Conservation (phyloP, 2,113 vertebrate species). For the Xiphophorus hellerii region DNA sequence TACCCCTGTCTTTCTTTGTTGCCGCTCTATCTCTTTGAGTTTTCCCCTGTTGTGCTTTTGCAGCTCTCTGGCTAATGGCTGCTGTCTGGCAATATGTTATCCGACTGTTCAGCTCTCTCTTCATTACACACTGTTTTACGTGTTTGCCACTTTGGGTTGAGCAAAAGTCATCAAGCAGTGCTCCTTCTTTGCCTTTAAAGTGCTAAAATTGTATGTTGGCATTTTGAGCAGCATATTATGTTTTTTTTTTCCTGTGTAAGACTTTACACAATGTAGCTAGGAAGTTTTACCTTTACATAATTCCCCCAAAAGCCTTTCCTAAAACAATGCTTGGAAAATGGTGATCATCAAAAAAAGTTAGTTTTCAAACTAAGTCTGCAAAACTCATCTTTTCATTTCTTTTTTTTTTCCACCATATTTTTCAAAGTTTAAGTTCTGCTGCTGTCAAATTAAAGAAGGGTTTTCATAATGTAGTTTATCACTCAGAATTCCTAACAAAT, state of each 20-base stretch:
- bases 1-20: constrained; percentile 60
- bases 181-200: constrained; percentile 12
- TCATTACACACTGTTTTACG: constrained; percentile 59
- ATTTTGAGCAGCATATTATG: not conserved
- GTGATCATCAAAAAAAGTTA: no score
- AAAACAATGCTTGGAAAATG: not conserved
- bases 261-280: not conserved
- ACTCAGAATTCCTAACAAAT: no score
- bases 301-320: not conserved
- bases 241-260: no score
- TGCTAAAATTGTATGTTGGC: constrained; percentile 16
- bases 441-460: not conserved
- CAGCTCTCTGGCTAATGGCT: constrained; percentile 70
- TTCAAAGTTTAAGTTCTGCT: not conserved
- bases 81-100: constrained; percentile 70
- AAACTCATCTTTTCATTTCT: not conserved
- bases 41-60: constrained; percentile 73
- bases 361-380: not conserved
- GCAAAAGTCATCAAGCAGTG: constrained; percentile 36
- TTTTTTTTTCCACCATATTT: no score
- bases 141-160: constrained; percentile 44
- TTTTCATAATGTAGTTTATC: no score
- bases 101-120: constrained; percentile 60
- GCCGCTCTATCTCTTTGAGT: constrained; percentile 68
- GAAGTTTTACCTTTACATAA: constrained; percentile 1